phyloP scores from a whole-genome alignment of 2,113 vertebrate species.

The Melanostigma gelatinosum region DNA sequence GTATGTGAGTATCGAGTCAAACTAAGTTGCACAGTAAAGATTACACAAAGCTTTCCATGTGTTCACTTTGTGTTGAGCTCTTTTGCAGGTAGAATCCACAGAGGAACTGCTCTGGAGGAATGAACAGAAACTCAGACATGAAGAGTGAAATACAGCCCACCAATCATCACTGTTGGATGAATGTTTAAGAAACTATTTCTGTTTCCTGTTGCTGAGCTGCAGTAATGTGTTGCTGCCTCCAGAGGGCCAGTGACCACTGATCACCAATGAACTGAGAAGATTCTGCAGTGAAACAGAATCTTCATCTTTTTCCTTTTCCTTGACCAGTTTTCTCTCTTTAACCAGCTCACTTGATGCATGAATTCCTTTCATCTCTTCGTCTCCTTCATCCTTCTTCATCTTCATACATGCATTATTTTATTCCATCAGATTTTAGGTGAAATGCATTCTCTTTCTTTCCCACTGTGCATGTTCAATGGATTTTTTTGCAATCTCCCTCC shows the following conservation, averaged over 20 bases:
- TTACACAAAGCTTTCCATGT: not conserved
- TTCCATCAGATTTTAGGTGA: not conserved
- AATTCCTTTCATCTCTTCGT: not conserved
- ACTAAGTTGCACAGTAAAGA: not conserved
- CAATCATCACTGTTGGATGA: too few species aligned
- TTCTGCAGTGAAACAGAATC: conserved; percentile 42
- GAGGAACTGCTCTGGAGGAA: not conserved
- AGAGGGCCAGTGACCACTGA: conserved; percentile 54
- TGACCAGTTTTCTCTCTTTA: not conserved
- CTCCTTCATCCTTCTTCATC: not conserved
- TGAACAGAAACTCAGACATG: too few species aligned
- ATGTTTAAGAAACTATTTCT: not conserved
- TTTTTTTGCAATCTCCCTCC: not conserved
- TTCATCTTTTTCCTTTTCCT: not conserved
- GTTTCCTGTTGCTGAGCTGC: conserved; percentile 1
- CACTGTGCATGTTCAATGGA: not conserved
- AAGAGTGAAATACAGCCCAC: too few species aligned
- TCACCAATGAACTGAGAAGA: conserved; percentile 47
- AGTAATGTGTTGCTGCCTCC: conserved; percentile 26
- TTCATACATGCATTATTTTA: not conserved
- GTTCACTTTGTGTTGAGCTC: not conserved
- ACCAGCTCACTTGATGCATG: conserved; percentile 1
- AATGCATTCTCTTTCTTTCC: not conserved
- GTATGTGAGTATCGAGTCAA: not conserved
- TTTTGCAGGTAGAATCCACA: not conserved